These are phyloP conservation scores for Papilio machaon DNA, from an alignment of 1,140 invertebrate species.

Conservation along the genomic window DNA sequence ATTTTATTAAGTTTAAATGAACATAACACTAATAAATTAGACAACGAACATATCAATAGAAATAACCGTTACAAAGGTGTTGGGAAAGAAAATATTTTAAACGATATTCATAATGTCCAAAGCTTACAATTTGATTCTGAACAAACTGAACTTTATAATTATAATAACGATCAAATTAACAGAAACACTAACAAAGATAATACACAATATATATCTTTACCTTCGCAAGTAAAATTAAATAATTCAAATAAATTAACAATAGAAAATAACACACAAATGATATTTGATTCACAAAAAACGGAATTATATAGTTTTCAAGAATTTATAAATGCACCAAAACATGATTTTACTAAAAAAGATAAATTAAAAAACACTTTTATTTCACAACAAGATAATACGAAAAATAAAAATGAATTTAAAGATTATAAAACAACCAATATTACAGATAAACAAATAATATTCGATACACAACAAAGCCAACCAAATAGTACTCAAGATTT, in stretches of 20 bases:
- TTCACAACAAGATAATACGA: slow-evolving; percentile 3
- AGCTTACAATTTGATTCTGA: neutral
- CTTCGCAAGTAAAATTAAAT: neutral
- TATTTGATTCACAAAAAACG: slow-evolving; percentile 54
- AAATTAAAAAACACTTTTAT: neutral
- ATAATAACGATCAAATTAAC: neutral
- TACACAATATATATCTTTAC: neutral
- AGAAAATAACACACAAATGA: neutral
- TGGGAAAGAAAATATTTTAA: neutral
- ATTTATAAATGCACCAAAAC: neutral
- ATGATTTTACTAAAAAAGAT: neutral
- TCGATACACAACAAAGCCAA: slow-evolving; percentile 53
- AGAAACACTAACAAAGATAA: neutral
- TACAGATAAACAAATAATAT: neutral
- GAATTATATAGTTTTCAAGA: slow-evolving; percentile 47
- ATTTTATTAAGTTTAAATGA: neutral
- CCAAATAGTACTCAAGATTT: slow-evolving; percentile 45
- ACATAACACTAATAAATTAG: neutral
- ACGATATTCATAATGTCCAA: neutral
- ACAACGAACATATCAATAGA: neutral
- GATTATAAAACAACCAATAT: neutral
- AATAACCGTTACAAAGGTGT: neutral
- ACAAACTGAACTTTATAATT: neutral
- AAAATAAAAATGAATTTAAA: neutral
- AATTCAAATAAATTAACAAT: neutral